Conservation (phyloP, 2,888 invertebrate genomes). For the Amphipyra tragopoginis region DNA sequence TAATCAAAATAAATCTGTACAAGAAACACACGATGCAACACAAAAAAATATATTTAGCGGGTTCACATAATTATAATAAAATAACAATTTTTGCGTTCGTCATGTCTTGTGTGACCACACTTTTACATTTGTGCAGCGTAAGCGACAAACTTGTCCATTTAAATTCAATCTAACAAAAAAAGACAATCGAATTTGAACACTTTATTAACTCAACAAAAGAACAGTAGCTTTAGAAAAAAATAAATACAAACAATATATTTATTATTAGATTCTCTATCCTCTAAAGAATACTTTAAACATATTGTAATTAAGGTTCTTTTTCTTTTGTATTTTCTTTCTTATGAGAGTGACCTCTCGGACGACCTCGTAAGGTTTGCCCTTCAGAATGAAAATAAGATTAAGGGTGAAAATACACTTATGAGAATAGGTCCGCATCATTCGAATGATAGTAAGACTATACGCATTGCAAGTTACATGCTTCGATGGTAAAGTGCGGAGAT, state of each 20-base stretch:
- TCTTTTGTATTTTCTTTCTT: conserved; percentile 2
- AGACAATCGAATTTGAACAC: conserved; percentile 10
- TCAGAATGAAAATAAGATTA: conserved; percentile 5
- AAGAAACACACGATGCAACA: conserved; percentile 47
- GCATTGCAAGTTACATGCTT: neutral
- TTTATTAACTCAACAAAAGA: conserved; percentile 8
- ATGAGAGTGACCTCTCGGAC: conserved; percentile 6
- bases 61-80: conserved; percentile 38
- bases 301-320: neutral
- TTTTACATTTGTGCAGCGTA: conserved; percentile 50
- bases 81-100: conserved; percentile 31
- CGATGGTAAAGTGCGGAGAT: neutral
- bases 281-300: conserved; percentile 13
- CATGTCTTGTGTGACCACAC: conserved; percentile 29
- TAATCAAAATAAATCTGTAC: conserved; percentile 57
- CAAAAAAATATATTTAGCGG: conserved; percentile 34
- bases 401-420: conserved; percentile 7
- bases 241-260: conserved; percentile 2
- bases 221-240: neutral
- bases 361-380: neutral
- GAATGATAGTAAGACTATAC: neutral
- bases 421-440: neutral
- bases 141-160: conserved; percentile 24
- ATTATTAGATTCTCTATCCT: conserved; percentile 2
- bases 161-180: neutral